Percentiles rank a stretch among this genome's conserved stretches.
phyloP scores from a whole-genome alignment of 2,888 invertebrate species.

The Andrena flavipes region DNA sequence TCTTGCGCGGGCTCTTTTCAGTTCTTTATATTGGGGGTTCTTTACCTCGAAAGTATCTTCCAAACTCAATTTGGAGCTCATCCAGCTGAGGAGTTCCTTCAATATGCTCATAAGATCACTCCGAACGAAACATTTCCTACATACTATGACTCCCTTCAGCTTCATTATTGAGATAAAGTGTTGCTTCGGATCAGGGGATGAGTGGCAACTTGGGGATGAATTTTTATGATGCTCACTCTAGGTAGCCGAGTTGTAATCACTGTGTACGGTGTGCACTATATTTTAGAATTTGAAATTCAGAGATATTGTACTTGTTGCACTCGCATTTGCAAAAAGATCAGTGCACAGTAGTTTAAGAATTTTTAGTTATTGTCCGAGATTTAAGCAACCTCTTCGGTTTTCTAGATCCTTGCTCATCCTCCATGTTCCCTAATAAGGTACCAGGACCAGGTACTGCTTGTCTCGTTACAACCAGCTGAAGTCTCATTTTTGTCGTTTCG shows the following conservation, averaged over 20 bases:
- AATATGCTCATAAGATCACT: background rate
- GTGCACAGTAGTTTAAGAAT: no score
- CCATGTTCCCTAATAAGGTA: no score
- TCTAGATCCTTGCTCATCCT: no score
- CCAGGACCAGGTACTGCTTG: background rate
- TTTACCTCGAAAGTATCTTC: no score
- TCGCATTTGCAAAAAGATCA: no score
- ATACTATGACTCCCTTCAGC: background rate
- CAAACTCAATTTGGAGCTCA: no score
- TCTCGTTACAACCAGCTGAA: background rate
- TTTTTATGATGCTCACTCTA: background rate
- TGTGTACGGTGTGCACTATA: background rate
- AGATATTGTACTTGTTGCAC: background rate
- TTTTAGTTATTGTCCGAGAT: no score
- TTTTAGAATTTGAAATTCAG: background rate
- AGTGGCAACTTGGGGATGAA: background rate
- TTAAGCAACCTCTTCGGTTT: no score
- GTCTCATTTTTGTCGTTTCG: background rate
- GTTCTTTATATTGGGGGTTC: no score
- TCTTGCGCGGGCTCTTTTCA: conserved; percentile 2
- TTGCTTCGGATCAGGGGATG: background rate
- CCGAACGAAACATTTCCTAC: background rate
- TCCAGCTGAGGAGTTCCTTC: no score
- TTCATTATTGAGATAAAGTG: background rate
- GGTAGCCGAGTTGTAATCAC: background rate